Percentiles rank a stretch among this genome's conserved stretches.
phyloP scores from a whole-genome alignment of 1,140 invertebrate species.

The Drosophila mauritiana region DNA sequence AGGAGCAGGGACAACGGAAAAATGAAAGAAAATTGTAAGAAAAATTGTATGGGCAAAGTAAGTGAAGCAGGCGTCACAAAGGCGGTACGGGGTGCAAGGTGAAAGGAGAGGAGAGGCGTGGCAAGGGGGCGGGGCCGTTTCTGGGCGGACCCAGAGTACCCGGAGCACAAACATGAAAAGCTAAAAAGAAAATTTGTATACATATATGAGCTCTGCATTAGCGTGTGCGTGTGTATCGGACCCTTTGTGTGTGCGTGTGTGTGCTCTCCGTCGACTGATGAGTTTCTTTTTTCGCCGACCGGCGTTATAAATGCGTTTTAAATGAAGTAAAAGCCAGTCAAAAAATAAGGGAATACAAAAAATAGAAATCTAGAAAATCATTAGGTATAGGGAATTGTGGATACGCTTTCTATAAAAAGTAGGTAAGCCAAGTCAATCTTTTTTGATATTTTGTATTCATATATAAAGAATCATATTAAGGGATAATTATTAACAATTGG shows the following conservation, averaged over 20 bases:
- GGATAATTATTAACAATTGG: too few species aligned
- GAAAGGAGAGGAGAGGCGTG: slow-evolving; percentile 1
- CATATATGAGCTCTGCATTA: slow-evolving; percentile 61
- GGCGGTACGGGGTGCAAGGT: slow-evolving; percentile 46
- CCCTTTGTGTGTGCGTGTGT: slow-evolving; percentile 10
- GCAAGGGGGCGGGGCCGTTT: neutral
- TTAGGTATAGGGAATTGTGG: neutral
- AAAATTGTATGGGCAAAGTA: slow-evolving; percentile 76
- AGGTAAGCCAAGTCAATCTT: too few species aligned
- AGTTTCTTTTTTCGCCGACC: slow-evolving; percentile 73
- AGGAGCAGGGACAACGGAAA: slow-evolving; percentile 52
- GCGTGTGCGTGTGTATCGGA: slow-evolving; percentile 59
- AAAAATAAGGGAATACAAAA: slow-evolving; percentile 34
- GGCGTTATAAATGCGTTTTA: slow-evolving; percentile 81
- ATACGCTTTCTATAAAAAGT: slow-evolving; percentile 10
- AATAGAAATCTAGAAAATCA: slow-evolving; percentile 15
- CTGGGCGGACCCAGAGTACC: slow-evolving; percentile 20
- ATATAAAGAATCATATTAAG: neutral
- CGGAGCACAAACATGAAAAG: slow-evolving; percentile 76
- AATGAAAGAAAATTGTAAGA: slow-evolving; percentile 73
- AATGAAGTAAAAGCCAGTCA: slow-evolving; percentile 81
- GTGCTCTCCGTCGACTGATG: slow-evolving; percentile 55
- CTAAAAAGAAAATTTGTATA: slow-evolving; percentile 83
- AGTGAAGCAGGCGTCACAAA: slow-evolving; percentile 76
- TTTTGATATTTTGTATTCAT: too few species aligned